Evolutionary conservation across 2,113 vertebrate species (phyloP).

Genomic region (Lonchura striata): DNA sequence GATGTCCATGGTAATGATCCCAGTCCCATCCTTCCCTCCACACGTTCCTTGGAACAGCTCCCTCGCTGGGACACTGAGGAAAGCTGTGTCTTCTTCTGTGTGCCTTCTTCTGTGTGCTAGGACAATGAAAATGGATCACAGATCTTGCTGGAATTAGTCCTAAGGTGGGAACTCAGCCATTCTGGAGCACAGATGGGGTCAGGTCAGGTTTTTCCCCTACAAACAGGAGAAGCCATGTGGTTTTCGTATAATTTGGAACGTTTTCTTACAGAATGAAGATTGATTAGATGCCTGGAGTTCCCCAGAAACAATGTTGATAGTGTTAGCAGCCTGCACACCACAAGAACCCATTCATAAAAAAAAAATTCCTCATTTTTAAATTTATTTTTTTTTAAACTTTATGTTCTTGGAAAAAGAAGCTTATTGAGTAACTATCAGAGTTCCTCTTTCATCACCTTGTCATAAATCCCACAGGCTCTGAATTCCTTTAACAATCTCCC

Average conservation of each 20-base stretch:
- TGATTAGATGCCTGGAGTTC: slow-evolving; percentile 69
- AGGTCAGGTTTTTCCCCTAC: slow-evolving; percentile 51
- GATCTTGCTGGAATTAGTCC: not conserved
- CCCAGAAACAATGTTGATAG: slow-evolving; percentile 69
- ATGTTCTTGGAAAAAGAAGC: slow-evolving; percentile 55
- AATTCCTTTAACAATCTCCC: slow-evolving; percentile 63
- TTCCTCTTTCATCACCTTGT: slow-evolving; percentile 66
- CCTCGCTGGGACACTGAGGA: not conserved
- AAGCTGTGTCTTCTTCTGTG: not conserved
- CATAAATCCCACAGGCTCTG: slow-evolving; percentile 57
- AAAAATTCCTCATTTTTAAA: slow-evolving; percentile 20
- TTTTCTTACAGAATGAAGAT: slow-evolving; percentile 65
- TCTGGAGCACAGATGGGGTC: slow-evolving; percentile 48
- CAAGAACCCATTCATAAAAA: slow-evolving; percentile 67
- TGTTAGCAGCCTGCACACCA: slow-evolving; percentile 63
- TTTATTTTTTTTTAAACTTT: slow-evolving; percentile 48
- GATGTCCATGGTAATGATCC: not conserved
- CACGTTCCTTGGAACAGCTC: not conserved
- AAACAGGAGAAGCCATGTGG: slow-evolving; percentile 65
- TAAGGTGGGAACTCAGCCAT: slow-evolving; percentile 12
- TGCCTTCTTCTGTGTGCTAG: not conserved
- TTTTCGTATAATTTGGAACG: slow-evolving; percentile 61
- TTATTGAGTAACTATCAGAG: slow-evolving; percentile 63
- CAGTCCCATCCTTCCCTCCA: not conserved
- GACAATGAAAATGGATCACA: slow-evolving; percentile 21